These are phyloP conservation scores for Philereme transversata DNA, from an alignment of 2,888 invertebrate species.

Conservation along the genomic window DNA sequence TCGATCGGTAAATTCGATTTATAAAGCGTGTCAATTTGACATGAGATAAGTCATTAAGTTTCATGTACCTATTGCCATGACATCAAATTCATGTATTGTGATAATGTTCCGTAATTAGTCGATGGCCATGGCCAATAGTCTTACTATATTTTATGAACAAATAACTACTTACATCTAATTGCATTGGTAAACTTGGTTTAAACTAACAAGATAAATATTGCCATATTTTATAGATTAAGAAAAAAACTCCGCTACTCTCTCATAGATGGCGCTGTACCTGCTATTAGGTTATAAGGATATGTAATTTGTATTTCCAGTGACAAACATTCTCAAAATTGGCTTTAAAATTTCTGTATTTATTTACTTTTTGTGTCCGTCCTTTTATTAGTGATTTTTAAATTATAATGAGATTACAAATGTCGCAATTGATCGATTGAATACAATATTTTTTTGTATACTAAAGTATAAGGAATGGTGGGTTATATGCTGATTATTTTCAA, in stretches of 20 bases:
- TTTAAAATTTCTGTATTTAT: constrained; percentile 33
- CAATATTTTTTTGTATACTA: no score
- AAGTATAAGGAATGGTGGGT: no score
- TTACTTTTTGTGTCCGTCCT: constrained; percentile 36
- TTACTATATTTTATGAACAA: neutral
- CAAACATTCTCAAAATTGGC: constrained; percentile 35
- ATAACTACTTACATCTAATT: neutral
- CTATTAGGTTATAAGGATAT: constrained; percentile 13
- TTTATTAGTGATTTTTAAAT: constrained; percentile 15
- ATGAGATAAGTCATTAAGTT: no score
- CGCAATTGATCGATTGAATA: no score
- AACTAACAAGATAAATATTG: neutral
- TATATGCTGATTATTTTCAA: neutral
- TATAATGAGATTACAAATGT: neutral
- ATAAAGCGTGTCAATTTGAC: no score
- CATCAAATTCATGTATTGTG: no score
- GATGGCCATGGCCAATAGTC: neutral
- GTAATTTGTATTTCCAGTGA: constrained; percentile 27
- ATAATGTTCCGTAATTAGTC: no score
- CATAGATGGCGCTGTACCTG: constrained; percentile 20
- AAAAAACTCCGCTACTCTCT: constrained; percentile 14
- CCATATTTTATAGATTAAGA: neutral
- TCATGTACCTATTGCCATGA: no score
- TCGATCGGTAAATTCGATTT: no score
- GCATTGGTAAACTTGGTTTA: no score